These are phyloP conservation scores for Drosophila cyrtoloma DNA, from an alignment of 2,888 invertebrate genomes.

Conservation along the genomic window DNA sequence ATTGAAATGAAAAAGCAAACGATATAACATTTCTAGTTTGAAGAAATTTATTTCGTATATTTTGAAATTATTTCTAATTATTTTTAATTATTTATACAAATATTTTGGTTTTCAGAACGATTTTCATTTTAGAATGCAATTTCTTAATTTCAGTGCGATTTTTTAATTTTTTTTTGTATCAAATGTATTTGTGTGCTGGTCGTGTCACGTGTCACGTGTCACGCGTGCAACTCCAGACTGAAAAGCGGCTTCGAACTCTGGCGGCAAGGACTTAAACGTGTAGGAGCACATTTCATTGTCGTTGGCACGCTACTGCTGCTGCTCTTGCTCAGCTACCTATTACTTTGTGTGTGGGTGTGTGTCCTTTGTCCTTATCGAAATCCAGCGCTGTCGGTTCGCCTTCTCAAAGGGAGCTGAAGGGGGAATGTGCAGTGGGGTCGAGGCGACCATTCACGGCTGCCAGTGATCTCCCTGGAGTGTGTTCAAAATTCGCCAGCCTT, in stretches of 20 bases:
- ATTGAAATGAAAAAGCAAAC: neutral
- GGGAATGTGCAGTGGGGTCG: neutral
- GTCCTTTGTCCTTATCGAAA: conserved; percentile 69
- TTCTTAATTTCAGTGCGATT: neutral
- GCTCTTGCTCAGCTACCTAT: conserved; percentile 1
- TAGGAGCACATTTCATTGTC: conserved; percentile 49
- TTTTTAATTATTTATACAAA: too few species aligned
- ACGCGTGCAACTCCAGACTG: conserved; percentile 1
- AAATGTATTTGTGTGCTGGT: neutral
- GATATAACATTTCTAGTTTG: accelerated
- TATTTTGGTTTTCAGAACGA: neutral
- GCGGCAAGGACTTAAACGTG: conserved; percentile 12
- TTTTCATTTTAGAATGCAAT: neutral
- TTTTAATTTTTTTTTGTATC: neutral
- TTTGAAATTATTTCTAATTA: neutral
- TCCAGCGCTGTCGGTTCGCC: conserved; percentile 72
- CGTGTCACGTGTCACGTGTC: neutral
- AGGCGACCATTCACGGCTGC: conserved; percentile 69
- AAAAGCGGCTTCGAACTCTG: conserved; percentile 5
- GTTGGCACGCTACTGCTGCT: conserved; percentile 21
- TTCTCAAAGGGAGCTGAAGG: conserved; percentile 10
- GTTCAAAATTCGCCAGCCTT: conserved; percentile 66
- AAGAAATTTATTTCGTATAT: neutral
- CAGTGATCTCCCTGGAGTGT: conserved; percentile 77
- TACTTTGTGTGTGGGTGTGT: conserved; percentile 8